These are phyloP conservation scores for Sympetrum striolatum DNA, from an alignment of 2,888 invertebrate genomes.

Conservation along the genomic window DNA sequence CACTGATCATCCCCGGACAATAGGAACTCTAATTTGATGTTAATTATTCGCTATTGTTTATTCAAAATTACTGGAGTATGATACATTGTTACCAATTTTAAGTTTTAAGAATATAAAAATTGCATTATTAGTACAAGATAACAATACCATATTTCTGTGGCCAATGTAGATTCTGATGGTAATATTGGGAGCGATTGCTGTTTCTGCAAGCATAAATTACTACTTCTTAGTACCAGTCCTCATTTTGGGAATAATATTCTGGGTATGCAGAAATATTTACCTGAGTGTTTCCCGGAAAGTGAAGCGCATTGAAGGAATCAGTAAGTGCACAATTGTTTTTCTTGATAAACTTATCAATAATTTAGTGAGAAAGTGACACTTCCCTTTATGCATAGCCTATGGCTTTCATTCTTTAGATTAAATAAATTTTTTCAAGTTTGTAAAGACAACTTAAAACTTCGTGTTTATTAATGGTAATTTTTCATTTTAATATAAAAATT, in stretches of 20 bases:
- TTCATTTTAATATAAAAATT: no score
- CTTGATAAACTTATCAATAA: no score
- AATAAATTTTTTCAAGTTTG: no score
- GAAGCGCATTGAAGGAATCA: conserved; percentile 68
- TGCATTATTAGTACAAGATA: not conserved
- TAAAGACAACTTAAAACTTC: no score
- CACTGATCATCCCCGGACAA: no score
- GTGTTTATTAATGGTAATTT: no score
- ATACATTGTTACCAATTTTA: not conserved
- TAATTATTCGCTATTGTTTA: no score
- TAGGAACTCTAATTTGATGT: no score
- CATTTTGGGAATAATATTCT: conserved; percentile 70
- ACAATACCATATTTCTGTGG: not conserved
- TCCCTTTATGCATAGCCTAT: no score
- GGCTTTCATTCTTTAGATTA: no score
- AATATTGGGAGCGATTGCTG: conserved; percentile 57
- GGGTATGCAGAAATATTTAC: conserved; percentile 70
- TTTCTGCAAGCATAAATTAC: conserved; percentile 36
- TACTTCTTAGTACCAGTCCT: conserved; percentile 52
- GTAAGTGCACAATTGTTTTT: conserved; percentile 54
- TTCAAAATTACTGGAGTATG: no score
- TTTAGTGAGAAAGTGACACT: no score
- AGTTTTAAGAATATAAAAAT: not conserved
- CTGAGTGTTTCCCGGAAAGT: conserved; percentile 75
- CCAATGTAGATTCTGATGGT: conserved; percentile 60